phyloP scores from a whole-genome alignment of 1,140 invertebrate species.

The Drosophila nigromelanica region DNA sequence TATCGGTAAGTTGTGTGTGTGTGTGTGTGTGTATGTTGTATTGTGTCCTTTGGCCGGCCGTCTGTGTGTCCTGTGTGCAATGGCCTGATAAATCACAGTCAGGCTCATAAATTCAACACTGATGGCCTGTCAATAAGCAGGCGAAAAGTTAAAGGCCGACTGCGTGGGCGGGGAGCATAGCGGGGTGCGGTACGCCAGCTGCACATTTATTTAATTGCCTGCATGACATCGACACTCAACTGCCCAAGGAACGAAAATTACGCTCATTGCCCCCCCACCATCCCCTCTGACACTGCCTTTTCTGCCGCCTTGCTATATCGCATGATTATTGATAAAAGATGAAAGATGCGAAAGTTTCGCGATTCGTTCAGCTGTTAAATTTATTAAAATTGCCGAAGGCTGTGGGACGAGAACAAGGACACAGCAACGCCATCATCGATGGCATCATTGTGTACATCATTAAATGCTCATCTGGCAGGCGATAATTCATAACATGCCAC shows the following conservation, averaged over 20 bases:
- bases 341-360: constrained; percentile 70
- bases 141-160: constrained; percentile 37
- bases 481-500: constrained; percentile 68
- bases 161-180: constrained; percentile 12
- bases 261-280: background rate
- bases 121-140: constrained; percentile 71
- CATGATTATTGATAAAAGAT: constrained; percentile 75
- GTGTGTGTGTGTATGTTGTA: constrained; percentile 15
- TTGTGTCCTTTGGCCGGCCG: background rate
- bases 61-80: constrained; percentile 59
- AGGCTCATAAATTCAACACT: constrained; percentile 76
- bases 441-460: constrained; percentile 72
- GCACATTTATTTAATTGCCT: constrained; percentile 79
- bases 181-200: constrained; percentile 6
- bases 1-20: constrained; percentile 88
- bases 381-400: constrained; percentile 76
- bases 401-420: constrained; percentile 23
- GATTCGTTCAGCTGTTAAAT: constrained; percentile 74
- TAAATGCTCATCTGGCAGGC: constrained; percentile 78
- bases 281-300: background rate
- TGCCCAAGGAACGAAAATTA: constrained; percentile 23
- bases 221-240: constrained; percentile 52
- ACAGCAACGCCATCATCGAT: constrained; percentile 45
- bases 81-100: constrained; percentile 75
- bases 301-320: constrained; percentile 6